phyloP scores from a whole-genome alignment of 2,888 invertebrate species.

The Sinhomidia bicolor region DNA sequence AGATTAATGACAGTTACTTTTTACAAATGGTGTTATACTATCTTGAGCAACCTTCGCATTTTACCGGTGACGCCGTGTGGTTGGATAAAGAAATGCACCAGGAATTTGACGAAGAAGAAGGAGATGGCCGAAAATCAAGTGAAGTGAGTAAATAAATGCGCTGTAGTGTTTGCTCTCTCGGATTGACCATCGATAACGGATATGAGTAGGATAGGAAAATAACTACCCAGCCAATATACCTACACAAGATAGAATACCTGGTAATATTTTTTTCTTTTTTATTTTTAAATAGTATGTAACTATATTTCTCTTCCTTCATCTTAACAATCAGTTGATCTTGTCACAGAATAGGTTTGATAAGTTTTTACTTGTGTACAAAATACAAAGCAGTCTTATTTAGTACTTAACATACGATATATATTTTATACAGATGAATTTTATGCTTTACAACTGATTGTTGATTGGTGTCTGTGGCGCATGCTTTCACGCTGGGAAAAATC shows the following conservation, averaged over 20 bases:
- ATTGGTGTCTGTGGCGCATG: neutral
- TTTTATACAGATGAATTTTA: constrained; percentile 2
- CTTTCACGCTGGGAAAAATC: neutral
- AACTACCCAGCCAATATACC: neutral
- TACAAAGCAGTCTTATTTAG: constrained; percentile 68
- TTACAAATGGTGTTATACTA: constrained; percentile 87
- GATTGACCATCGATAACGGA: neutral
- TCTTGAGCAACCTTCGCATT: constrained; percentile 88
- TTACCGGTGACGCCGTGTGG: constrained; percentile 90
- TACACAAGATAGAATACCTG: neutral
- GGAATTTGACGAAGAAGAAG: constrained; percentile 28
- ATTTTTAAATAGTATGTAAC: neutral
- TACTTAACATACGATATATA: constrained; percentile 18
- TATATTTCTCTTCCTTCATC: constrained; percentile 25
- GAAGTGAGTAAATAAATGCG: neutral
- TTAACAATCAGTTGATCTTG: constrained; percentile 61
- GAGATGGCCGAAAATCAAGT: neutral
- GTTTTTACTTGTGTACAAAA: constrained; percentile 60
- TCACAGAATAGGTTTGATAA: constrained; percentile 66
- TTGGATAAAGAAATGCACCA: neutral
- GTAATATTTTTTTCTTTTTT: constrained; percentile 35
- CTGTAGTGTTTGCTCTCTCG: too few relatives aligned
- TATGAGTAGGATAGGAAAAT: neutral
- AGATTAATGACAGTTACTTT: constrained; percentile 62
- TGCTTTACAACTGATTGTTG: constrained; percentile 37